These are phyloP conservation scores for Leuciscus idus DNA, from an alignment of 2,113 vertebrate species.

Conservation along the genomic window DNA sequence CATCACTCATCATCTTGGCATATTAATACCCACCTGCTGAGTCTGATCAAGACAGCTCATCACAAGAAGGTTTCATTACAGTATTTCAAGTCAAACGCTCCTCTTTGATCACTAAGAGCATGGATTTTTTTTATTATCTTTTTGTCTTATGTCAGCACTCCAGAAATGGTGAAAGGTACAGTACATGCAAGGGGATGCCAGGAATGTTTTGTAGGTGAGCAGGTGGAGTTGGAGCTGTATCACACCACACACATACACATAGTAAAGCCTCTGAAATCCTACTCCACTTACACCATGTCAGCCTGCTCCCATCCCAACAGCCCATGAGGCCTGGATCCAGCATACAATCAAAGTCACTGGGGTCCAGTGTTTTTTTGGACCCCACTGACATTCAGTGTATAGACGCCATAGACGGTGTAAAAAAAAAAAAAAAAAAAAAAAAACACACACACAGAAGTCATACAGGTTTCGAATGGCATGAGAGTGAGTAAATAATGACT, in stretches of 20 bases:
- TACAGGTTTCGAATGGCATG: no score
- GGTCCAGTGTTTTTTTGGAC: neutral
- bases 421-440: neutral
- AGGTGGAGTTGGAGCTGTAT: conserved; percentile 1
- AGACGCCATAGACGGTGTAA: neutral
- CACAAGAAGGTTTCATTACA: conserved; percentile 32
- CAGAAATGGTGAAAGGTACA: conserved; percentile 43
- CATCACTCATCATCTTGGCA: conserved; percentile 55
- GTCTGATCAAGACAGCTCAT: conserved; percentile 26
- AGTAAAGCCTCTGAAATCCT: neutral
- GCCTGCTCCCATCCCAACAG: neutral
- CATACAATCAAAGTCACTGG: neutral
- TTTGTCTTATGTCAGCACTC: conserved; percentile 22
- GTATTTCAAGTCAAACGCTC: conserved; percentile 24
- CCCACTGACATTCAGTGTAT: neutral
- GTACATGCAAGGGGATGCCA: neutral
- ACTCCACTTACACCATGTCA: conserved; percentile 10
- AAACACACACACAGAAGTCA: no score
- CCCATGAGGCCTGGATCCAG: neutral
- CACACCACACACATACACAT: conserved; percentile 26
- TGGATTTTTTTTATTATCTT: neutral
- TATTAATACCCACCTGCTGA: conserved; percentile 52
- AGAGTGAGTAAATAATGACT: no score
- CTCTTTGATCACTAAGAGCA: conserved; percentile 46
- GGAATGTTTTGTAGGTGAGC: conserved; percentile 19